phyloP scores from a whole-genome alignment of 2,888 invertebrate genomes.

The Linhomoeus sp. region DNA sequence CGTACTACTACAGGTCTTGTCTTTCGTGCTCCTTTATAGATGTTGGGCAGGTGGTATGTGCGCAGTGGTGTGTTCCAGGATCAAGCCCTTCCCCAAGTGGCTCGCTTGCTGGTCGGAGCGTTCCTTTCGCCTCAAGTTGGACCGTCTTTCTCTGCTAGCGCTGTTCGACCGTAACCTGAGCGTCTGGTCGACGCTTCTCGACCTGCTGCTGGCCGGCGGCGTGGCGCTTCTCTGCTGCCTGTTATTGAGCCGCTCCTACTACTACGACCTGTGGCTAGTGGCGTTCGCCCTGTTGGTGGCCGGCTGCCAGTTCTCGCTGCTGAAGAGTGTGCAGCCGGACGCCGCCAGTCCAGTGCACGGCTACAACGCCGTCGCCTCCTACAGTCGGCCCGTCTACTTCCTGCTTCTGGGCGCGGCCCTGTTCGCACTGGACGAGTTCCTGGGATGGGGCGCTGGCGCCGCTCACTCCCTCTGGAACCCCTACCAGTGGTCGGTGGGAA shows the following conservation, averaged over 20 bases:
- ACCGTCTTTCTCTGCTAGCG: conserved; percentile 71
- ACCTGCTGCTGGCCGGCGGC: conserved; percentile 57
- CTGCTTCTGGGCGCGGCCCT: conserved; percentile 47
- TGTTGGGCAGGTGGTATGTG: no score
- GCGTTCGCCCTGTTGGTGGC: conserved; percentile 94
- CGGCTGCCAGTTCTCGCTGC: conserved; percentile 60
- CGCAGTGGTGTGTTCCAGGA: no score
- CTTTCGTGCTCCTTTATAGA: no score
- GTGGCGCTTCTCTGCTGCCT: conserved; percentile 48
- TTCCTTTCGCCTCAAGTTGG: conserved; percentile 46
- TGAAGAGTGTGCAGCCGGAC: conserved; percentile 81
- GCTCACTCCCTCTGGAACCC: conserved; percentile 15
- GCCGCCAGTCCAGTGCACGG: conserved; percentile 88
- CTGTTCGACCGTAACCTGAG: conserved; percentile 72
- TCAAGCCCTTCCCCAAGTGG: no score
- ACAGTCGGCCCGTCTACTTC: conserved; percentile 65
- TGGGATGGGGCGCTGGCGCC: not conserved
- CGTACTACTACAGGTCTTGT: no score
- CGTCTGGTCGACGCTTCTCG: conserved; percentile 47
- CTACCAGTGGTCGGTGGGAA: conserved; percentile 6
- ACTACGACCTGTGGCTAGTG: conserved; percentile 74
- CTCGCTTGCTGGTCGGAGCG: no score
- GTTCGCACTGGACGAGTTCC: conserved; percentile 27
- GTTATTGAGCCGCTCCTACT: conserved; percentile 44
- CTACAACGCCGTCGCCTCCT: conserved; percentile 32